Evolutionary conservation across 2,113 vertebrate genomes (phyloP).

Genomic region (Eublepharis macularius): DNA sequence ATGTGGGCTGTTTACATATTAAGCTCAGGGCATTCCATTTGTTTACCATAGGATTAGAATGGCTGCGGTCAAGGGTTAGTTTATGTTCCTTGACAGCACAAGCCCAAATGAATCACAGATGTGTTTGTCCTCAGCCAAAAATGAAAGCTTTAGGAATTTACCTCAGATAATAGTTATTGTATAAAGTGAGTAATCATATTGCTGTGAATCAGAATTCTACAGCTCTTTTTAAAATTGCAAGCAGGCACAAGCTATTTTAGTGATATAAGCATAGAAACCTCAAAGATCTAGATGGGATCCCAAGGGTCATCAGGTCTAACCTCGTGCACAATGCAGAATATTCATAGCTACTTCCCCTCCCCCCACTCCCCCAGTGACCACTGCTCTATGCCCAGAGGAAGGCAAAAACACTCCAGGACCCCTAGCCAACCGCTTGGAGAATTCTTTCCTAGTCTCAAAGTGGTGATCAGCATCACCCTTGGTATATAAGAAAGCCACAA

Average conservation of each 20-base stretch:
- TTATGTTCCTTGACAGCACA: conserved; percentile 23
- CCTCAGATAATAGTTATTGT: conserved; percentile 36
- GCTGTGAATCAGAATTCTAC: neutral
- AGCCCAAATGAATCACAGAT: conserved; percentile 40
- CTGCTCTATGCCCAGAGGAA: too few relatives aligned
- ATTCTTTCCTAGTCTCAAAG: too few relatives aligned
- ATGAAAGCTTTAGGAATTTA: conserved; percentile 26
- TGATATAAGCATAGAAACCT: too few relatives aligned
- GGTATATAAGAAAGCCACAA: too few relatives aligned
- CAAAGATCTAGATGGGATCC: too few relatives aligned
- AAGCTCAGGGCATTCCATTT: conserved; percentile 20
- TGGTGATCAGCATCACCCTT: too few relatives aligned
- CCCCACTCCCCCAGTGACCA: too few relatives aligned
- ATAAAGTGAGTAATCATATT: conserved; percentile 30
- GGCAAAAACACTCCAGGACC: too few relatives aligned
- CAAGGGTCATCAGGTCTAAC: too few relatives aligned
- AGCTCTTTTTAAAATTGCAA: conserved; percentile 26
- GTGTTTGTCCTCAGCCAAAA: conserved; percentile 37
- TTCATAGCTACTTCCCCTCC: too few relatives aligned
- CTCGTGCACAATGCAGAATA: too few relatives aligned
- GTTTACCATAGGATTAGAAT: conserved; percentile 15
- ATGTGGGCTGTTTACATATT: neutral
- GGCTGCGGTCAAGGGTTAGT: neutral
- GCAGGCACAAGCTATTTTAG: neutral
- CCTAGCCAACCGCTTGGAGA: too few relatives aligned